phyloP scores from a whole-genome alignment of 2,797 vertebrate genomes.

The Cygnus olor region DNA sequence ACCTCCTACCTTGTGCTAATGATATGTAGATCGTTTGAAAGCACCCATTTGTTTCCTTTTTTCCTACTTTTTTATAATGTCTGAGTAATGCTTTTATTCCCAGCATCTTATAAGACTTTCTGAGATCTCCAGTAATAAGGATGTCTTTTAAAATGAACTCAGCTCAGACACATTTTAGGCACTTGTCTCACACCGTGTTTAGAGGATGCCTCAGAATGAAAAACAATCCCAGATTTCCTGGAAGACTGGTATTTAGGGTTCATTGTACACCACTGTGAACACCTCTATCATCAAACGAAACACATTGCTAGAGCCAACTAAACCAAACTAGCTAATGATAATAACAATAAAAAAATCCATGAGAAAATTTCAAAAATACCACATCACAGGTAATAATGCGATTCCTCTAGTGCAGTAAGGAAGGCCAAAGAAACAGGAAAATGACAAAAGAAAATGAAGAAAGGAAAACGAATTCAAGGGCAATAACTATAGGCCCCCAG shows the following conservation, averaged over 20 bases:
- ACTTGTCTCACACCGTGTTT: neutral
- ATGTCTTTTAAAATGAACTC: conserved; percentile 12
- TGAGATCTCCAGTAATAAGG: neutral
- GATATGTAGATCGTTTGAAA: neutral
- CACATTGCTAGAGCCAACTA: neutral
- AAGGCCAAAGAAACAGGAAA: conserved; percentile 76
- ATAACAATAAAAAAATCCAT: conserved; percentile 41
- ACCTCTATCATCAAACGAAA: neutral
- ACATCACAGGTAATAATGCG: conserved; percentile 78
- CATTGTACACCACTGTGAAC: neutral
- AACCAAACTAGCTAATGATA: conserved; percentile 14
- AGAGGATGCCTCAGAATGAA: neutral
- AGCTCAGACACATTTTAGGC: neutral
- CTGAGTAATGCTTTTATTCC: neutral
- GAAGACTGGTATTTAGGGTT: neutral
- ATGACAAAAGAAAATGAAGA: conserved; percentile 84
- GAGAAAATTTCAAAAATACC: conserved; percentile 74
- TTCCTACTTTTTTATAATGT: neutral
- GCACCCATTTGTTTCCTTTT: neutral
- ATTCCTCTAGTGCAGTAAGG: conserved; percentile 78
- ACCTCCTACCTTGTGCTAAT: neutral
- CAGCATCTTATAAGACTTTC: neutral
- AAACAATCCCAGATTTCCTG: neutral
- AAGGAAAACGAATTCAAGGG: conserved; percentile 83
- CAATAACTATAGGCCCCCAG: conserved; percentile 85